These are phyloP conservation scores for Petroica traversi DNA, from an alignment of 2,113 vertebrate genomes.

Conservation along the genomic window DNA sequence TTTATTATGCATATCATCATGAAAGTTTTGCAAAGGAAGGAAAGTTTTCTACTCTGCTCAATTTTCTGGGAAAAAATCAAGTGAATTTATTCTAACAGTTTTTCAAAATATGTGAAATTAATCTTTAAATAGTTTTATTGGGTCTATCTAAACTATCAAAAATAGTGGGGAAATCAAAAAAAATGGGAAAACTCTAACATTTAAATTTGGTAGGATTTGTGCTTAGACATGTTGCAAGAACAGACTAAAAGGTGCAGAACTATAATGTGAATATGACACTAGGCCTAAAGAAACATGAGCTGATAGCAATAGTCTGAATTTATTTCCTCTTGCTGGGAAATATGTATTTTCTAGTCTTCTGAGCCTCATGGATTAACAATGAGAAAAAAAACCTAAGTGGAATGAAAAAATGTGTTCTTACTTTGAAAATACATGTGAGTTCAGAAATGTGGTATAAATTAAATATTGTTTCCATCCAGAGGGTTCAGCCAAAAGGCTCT, in stretches of 20 bases:
- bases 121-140: not conserved
- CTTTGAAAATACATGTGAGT: not conserved
- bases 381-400: not conserved
- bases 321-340: not conserved
- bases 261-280: not conserved
- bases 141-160: not conserved
- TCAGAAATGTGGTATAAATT: constrained; percentile 33
- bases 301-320: not conserved
- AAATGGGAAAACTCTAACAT: not conserved
- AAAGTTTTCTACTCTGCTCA: not conserved
- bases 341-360: not conserved
- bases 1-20: not conserved
- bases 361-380: not conserved
- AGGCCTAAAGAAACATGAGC: not conserved
- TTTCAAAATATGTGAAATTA: not conserved
- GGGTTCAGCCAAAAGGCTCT: constrained; percentile 45
- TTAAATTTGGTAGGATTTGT: not conserved
- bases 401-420: not conserved
- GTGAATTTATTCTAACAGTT: not conserved
- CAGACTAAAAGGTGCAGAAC: not conserved
- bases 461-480: constrained; percentile 20
- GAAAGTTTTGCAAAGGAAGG: not conserved
- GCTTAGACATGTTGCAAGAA: not conserved
- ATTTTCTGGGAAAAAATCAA: not conserved
- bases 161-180: not conserved